A percentile compares a stretch with the other conserved stretches of the same genome.
These are phyloP conservation scores for Drosophila anomalata DNA, from an alignment of 2,888 invertebrate species.

Conservation along the genomic window DNA sequence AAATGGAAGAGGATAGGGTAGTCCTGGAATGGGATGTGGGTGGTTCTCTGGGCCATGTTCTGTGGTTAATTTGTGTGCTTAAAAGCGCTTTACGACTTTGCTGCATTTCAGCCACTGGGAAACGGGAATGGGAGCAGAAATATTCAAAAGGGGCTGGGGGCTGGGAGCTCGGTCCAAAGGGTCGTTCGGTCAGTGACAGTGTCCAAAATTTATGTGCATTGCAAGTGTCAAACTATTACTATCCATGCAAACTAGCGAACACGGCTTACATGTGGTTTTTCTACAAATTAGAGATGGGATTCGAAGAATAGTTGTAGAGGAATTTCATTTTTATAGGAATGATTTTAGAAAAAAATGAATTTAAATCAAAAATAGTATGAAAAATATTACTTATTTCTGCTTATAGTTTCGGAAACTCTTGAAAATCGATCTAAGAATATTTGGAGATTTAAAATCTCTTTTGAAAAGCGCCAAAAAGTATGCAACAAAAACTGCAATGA, in stretches of 20 bases:
- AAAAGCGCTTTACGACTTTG: conserved; percentile 82
- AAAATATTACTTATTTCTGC: not conserved
- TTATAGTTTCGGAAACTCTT: not conserved
- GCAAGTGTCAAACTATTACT: conserved; percentile 82
- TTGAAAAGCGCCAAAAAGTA: not conserved
- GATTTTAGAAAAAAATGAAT: too few relatives aligned
- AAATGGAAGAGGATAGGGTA: not conserved
- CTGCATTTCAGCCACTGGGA: conserved; percentile 29
- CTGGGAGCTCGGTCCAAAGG: conserved; percentile 19
- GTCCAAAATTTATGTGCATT: conserved; percentile 67
- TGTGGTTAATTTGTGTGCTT: conserved; percentile 83
- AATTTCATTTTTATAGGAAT: too few relatives aligned
- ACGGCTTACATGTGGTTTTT: conserved; percentile 5
- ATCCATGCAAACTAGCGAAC: conserved; percentile 34
- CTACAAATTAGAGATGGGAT: conserved; percentile 4
- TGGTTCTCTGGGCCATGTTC: conserved; percentile 61
- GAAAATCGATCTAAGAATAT: not conserved
- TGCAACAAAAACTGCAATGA: too few relatives aligned
- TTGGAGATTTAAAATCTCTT: not conserved
- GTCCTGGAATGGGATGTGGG: not conserved
- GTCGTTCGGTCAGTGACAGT: conserved; percentile 64
- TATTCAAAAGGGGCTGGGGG: not conserved
- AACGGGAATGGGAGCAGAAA: conserved; percentile 1
- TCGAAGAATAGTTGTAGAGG: not conserved
- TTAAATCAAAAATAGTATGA: too few relatives aligned